Base-by-base conservation (phyloP, 1,140 invertebrate genomes). In the Helicoverpa zea region DNA sequence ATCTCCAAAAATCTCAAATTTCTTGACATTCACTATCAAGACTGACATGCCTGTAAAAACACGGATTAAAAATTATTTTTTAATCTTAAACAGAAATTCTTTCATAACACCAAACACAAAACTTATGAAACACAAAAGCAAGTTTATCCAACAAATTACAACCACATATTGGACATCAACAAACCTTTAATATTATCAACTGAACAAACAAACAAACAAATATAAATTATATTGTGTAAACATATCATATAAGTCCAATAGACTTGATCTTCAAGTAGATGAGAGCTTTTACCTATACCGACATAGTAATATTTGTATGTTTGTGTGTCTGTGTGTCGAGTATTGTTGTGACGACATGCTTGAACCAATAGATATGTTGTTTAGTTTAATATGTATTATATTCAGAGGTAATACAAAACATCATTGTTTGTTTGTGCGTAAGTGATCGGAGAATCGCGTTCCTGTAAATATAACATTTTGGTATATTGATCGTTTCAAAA, bases 181-280 rank as follows among this genome's bases (percentile, higher is more conserved):
- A 52, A 54, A 70, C 16, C 18, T 68, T 23, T 51, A 23, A 51
- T 68, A 70, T 18, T 29, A 52, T 10, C 47, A 4, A 11, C 30
- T 49, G 18, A 23, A 47, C 13, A 18, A 51, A 23, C 49, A 54
- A 35, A 23, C 13, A 18, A 51, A 23, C 49, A 54, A 35, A 23
- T 29, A 54, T 16, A 52, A 52, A 70, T 54, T n/a, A 70, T 9
- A 70, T 54, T 29, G 52, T 29, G 18, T 70, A 51, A 70, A 70
- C 49, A 70, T 51, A 12, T 29, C 18, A 52, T 70, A 70, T 66
- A 18, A 3, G n/a, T 9, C 13, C 61, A 64, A 64, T 66, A 43
- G 12, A 30, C 18, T 30, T 13, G 59, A 61, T 9, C 58, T n/a
- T 64, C 13, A n/a, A 2, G 30, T 47, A 16, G 35, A 66, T 47